Evolutionary conservation across 2,113 vertebrate species (phyloP).

Genomic region (Forbesichthys papilliferus): DNA sequence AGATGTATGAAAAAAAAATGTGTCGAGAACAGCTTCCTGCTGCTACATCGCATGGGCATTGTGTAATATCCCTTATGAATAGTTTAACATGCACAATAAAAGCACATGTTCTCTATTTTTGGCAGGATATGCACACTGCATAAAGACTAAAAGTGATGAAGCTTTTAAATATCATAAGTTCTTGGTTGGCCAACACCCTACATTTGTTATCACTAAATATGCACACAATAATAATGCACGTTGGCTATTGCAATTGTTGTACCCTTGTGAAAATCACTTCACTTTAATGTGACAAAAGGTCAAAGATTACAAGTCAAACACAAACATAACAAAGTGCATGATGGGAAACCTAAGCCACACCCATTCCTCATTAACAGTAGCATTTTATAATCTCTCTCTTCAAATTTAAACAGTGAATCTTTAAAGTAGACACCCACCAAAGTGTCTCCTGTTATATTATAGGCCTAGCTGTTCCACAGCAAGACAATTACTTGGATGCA

Average conservation of each 20-base stretch:
- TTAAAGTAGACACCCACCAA: no score
- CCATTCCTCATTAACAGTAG: no score
- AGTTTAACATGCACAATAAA: neutral
- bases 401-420: no score
- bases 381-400: no score
- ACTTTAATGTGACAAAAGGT: neutral
- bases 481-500: neutral
- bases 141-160: neutral
- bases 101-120: neutral
- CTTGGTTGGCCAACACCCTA: neutral
- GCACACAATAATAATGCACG: neutral
- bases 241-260: neutral
- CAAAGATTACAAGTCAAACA: neutral
- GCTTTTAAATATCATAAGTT: neutral
- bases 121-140: constrained; percentile 7
- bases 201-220: neutral
- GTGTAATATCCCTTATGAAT: neutral
- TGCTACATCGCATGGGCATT: neutral
- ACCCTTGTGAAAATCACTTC: neutral
- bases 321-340: neutral
- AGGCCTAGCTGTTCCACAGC: no score
- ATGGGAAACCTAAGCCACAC: neutral
- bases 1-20: neutral
- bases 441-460: no score
- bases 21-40: neutral